Evolutionary conservation across 2,888 invertebrate species (phyloP).

Genomic region (Pammene fasciana): DNA sequence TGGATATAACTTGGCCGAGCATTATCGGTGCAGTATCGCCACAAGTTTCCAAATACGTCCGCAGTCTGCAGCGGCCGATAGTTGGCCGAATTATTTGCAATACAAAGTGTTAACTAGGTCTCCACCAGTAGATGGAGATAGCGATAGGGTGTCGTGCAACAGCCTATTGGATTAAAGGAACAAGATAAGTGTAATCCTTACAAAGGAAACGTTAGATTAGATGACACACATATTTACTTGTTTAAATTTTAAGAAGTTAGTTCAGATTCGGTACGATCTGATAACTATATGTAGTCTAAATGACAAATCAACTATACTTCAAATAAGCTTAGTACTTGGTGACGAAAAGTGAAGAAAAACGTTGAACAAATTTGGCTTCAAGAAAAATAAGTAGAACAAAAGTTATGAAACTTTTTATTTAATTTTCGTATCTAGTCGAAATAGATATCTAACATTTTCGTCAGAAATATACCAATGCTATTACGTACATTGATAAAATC

Average conservation of each 20-base stretch:
- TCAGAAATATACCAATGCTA: no score
- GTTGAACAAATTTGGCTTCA: no score
- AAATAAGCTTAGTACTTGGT: no score
- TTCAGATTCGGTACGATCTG: no score
- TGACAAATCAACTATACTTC: no score
- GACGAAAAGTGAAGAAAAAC: no score
- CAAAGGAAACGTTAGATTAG: no score
- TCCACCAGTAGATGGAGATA: slow-evolving; percentile 1
- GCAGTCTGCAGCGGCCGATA: slow-evolving; percentile 28
- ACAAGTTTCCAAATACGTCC: slow-evolving; percentile 36
- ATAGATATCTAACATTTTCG: neutral
- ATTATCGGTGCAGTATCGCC: slow-evolving; percentile 35
- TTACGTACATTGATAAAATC: neutral
- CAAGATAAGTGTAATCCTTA: neutral
- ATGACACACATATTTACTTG: no score
- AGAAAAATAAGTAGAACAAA: no score
- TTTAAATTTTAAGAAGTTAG: no score
- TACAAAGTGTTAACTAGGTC: slow-evolving; percentile 8
- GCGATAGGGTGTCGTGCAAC: neutral
- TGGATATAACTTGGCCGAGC: slow-evolving; percentile 30
- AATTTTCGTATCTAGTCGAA: neutral
- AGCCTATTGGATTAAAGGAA: neutral
- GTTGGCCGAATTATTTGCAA: slow-evolving; percentile 23
- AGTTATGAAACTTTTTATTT: no score
- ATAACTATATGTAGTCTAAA: no score